Evolutionary conservation across 2,797 vertebrate species (phyloP), one percentile per base, ranked within the genome.

Genomic region (Sciurus carolinensis): DNA sequence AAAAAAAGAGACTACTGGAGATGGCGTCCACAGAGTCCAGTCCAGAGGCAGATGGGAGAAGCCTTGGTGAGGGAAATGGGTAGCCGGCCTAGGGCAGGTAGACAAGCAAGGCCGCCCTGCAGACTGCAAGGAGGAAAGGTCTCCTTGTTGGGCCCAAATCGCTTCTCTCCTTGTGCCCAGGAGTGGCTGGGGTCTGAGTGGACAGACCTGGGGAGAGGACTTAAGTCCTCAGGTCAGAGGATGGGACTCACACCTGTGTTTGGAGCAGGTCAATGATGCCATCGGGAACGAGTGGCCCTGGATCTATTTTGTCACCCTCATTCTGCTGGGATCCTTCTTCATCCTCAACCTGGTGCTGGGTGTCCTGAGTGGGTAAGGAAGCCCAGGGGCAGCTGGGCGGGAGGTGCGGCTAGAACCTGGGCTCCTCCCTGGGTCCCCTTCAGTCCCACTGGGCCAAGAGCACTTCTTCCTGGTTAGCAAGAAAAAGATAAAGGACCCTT

Each of bases 251-350:
- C 33, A 8, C 9, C 39, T 82, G 6, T 76, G 28, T 91, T 73
- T 47, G 66, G 5, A 30, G 96, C 97, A 99, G 99, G 98, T 99
- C 24, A 99, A 99, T 11, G 99, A 99, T 91, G 99, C 99, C 94
- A 99, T 99, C 28, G 99, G 99, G 44, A 99, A 99, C 3, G 99
- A 99, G 96, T 99, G 99, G 99, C 99, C 99, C 11, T 99, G 99
- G 99, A 97, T 99, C 97, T 99, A 99, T 97, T 99, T 99, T 39
- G 99, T 99, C 97, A 99, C 99, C 77, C 99, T 99, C 88, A 99
- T 99, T 94, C 98, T 99, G 75, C 97, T 99, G 42, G 99, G 99
- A 4, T 99, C 99, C 72, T 99, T 99, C 98, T 99, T 99, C 0
- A 99, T 99, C 86, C 99, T 99, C 93, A 99, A 99, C 97, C 98